These are phyloP conservation scores for Heterodera filipjevi DNA, from an alignment of 2,888 invertebrate genomes.

Conservation along the genomic window DNA sequence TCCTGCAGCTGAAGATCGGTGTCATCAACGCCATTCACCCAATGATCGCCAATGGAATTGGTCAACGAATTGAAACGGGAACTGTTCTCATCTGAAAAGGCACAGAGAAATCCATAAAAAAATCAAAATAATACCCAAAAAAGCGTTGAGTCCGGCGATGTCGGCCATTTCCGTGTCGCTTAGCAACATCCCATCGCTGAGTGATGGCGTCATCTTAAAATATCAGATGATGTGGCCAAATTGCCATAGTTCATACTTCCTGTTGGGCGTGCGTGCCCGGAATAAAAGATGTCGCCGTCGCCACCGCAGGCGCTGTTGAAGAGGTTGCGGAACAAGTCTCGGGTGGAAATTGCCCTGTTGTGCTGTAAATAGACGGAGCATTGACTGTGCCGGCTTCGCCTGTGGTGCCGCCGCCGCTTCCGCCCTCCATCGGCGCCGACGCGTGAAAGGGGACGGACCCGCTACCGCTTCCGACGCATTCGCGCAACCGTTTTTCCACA, in stretches of 20 bases:
- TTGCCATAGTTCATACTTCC: background rate
- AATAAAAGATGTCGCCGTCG: background rate
- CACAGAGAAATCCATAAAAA: background rate
- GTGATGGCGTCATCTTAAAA: conserved; percentile 67
- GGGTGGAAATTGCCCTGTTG: conserved; percentile 3
- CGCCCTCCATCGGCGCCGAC: background rate
- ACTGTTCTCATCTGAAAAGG: background rate
- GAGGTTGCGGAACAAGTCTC: background rate
- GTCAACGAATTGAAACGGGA: background rate
- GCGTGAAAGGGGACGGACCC: background rate
- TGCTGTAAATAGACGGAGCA: conserved; percentile 5
- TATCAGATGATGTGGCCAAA: no score
- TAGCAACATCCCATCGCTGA: conserved; percentile 49
- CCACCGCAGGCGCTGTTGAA: background rate
- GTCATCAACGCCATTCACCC: background rate
- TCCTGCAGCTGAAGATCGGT: background rate
- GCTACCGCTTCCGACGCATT: background rate
- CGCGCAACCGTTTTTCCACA: background rate
- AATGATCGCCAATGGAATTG: conserved; percentile 4
- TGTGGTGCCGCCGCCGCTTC: background rate
- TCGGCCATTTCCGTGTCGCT: conserved; percentile 17
- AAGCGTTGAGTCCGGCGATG: conserved; percentile 23
- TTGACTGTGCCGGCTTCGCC: background rate
- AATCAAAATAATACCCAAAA: background rate
- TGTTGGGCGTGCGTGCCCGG: background rate